phyloP scores from a whole-genome alignment of 2,113 vertebrate species.

The Tricholaema leucomelas region DNA sequence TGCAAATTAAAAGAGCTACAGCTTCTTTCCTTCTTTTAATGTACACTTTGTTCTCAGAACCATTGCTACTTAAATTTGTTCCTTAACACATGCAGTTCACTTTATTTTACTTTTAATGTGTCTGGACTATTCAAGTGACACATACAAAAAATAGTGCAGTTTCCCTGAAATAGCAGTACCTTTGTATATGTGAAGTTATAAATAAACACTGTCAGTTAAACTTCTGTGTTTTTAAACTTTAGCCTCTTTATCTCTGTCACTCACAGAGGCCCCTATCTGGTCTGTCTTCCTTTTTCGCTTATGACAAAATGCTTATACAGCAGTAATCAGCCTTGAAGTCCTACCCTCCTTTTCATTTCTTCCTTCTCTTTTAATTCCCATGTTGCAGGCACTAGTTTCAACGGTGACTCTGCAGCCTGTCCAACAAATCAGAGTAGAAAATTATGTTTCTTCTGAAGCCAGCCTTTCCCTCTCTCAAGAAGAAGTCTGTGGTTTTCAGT shows the following conservation, averaged over 20 bases:
- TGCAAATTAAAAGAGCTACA: slow-evolving; percentile 68
- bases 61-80: slow-evolving; percentile 73
- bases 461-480: background rate
- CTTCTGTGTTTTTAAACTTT: slow-evolving; percentile 71
- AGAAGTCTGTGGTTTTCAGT: background rate
- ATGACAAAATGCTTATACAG: slow-evolving; percentile 68
- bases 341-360: background rate
- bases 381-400: slow-evolving; percentile 15
- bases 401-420: background rate
- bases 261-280: slow-evolving; percentile 45
- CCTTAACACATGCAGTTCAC: slow-evolving; percentile 59
- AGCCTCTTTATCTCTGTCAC: slow-evolving; percentile 70
- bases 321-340: slow-evolving; percentile 49
- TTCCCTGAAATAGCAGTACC: slow-evolving; percentile 62
- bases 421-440: slow-evolving; percentile 1
- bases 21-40: slow-evolving; percentile 65
- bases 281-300: slow-evolving; percentile 52
- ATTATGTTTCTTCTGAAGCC: background rate
- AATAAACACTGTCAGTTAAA: slow-evolving; percentile 71
- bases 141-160: slow-evolving; percentile 65
- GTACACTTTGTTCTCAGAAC: slow-evolving; percentile 71
- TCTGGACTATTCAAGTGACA: slow-evolving; percentile 69
- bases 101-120: slow-evolving; percentile 75
- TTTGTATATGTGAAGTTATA: slow-evolving; percentile 70
- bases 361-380: slow-evolving; percentile 56